These are phyloP conservation scores for Acronicta leporina DNA, from an alignment of 2,888 invertebrate genomes.

Conservation along the genomic window DNA sequence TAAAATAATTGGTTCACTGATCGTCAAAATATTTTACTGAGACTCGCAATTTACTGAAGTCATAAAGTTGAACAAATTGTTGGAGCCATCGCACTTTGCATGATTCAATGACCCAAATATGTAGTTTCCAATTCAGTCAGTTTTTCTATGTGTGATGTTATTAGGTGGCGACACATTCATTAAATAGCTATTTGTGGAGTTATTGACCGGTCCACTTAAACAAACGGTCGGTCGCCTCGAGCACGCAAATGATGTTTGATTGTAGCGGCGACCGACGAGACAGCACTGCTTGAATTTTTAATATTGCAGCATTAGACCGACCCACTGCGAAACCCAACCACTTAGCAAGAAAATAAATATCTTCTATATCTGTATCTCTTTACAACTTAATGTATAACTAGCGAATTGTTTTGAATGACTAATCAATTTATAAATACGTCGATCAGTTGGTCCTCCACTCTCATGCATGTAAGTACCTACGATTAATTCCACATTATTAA, in stretches of 20 bases:
- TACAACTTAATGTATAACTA: neutral
- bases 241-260: conserved; percentile 52
- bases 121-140: conserved; percentile 65
- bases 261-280: conserved; percentile 36
- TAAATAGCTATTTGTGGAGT: conserved; percentile 66
- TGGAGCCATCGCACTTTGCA: conserved; percentile 34
- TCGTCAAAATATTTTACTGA: conserved; percentile 27
- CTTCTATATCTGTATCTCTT: too few species aligned
- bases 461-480: too few species aligned
- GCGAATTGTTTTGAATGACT: neutral
- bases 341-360: conserved; percentile 10
- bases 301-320: conserved; percentile 36
- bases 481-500: too few species aligned
- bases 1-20: conserved; percentile 29
- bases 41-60: conserved; percentile 17
- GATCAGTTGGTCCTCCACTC: too few species aligned
- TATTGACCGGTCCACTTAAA: conserved; percentile 71
- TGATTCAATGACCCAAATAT: conserved; percentile 75
- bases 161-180: conserved; percentile 64
- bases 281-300: conserved; percentile 41
- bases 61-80: conserved; percentile 39
- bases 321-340: conserved; percentile 20
- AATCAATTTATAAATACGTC: too few species aligned
- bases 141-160: conserved; percentile 65
- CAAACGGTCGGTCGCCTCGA: conserved; percentile 36